These are phyloP conservation scores for Promerops cafer DNA, from an alignment of 2,113 vertebrate species.

Conservation along the genomic window DNA sequence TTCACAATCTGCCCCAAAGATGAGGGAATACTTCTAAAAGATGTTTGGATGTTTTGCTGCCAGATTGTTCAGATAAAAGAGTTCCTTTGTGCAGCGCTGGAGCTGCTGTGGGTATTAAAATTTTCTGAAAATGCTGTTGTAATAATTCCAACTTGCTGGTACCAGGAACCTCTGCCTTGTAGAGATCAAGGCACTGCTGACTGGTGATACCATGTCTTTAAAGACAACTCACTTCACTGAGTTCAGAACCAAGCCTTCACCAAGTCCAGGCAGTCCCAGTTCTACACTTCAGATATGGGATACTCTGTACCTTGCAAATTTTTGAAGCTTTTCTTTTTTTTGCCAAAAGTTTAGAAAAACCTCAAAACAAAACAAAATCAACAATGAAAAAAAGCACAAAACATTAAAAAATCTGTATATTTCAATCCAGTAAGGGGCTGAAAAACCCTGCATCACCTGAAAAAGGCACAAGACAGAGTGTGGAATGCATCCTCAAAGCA, in stretches of 20 bases:
- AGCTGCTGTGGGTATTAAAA: not conserved
- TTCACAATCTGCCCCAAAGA: not conserved
- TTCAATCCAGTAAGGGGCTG: not conserved
- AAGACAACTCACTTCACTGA: not conserved
- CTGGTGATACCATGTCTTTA: not conserved
- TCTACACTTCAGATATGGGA: not conserved
- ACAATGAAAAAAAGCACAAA: not conserved
- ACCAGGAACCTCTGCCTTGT: not conserved
- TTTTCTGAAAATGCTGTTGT: not conserved
- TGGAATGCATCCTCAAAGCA: not conserved
- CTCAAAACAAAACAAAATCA: not conserved
- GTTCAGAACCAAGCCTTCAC: not conserved
- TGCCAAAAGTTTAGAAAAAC: not conserved
- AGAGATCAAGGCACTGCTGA: not conserved
- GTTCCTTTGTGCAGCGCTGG: not conserved
- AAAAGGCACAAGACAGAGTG: not conserved
- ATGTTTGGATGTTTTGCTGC: not conserved
- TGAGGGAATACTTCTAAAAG: not conserved
- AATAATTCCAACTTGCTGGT: not conserved
- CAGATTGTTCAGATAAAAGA: not conserved
- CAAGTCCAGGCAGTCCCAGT: not conserved
- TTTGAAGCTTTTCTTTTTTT: not conserved
- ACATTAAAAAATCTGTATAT: not conserved
- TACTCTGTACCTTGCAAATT: not conserved
- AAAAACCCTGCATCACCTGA: not conserved